Percentiles rank a stretch among this genome's conserved stretches.
These are phyloP conservation scores for Formicarius rufipectus DNA, from an alignment of 2,113 vertebrate genomes.

Conservation along the genomic window DNA sequence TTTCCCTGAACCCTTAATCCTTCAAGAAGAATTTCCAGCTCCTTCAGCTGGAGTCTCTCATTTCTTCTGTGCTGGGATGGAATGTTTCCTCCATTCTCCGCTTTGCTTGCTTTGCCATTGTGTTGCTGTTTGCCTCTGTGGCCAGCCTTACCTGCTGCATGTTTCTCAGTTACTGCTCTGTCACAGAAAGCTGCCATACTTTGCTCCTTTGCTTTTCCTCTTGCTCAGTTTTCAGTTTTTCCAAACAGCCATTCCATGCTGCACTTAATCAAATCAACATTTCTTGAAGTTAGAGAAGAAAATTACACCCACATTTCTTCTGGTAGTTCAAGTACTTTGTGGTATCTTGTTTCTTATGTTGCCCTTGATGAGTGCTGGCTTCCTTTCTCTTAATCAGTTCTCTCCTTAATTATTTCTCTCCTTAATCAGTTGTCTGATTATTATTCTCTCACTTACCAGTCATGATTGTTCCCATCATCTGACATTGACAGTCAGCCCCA, in stretches of 20 bases:
- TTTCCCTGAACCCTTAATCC: neutral
- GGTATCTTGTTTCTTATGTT: neutral
- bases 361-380: slow-evolving; percentile 6
- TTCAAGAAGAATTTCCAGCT: neutral
- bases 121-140: neutral
- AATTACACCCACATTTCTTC: neutral
- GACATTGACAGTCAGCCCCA: slow-evolving; percentile 1
- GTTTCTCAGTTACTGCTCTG: neutral
- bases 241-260: neutral
- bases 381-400: slow-evolving; percentile 32
- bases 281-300: neutral
- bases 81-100: neutral
- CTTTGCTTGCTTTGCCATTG: neutral
- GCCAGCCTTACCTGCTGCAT: neutral
- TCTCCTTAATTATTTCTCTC: neutral
- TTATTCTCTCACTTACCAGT: neutral
- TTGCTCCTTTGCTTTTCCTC: neutral
- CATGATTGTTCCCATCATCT: neutral
- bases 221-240: neutral
- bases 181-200: neutral
- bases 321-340: neutral
- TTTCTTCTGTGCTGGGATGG: neutral
- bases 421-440: slow-evolving; percentile 50
- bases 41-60: neutral
- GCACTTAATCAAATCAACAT: neutral